Conservation (phyloP, 1,140 invertebrate species). For the Neodiprion virginianus region DNA sequence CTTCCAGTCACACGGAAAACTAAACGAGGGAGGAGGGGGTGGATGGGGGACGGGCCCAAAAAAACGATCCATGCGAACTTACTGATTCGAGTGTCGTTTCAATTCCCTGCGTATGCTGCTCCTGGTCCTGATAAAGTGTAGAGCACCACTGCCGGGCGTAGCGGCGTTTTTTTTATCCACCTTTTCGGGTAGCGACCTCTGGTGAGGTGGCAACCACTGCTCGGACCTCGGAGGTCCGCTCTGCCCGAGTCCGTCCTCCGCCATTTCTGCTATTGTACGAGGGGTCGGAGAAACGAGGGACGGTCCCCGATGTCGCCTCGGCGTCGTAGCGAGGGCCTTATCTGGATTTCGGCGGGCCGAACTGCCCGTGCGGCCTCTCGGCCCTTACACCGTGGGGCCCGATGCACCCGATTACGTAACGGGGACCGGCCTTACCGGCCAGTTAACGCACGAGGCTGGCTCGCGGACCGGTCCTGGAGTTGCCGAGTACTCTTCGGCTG, state of each 20-base stretch:
- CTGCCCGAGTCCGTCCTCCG: slow-evolving; percentile 41
- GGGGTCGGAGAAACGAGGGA: no score
- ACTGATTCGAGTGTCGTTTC: slow-evolving; percentile 52
- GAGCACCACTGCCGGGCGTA: slow-evolving; percentile 43
- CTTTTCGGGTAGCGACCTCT: slow-evolving; percentile 30
- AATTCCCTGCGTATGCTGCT: slow-evolving; percentile 51
- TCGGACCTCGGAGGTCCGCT: slow-evolving; percentile 37
- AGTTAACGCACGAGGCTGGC: no score
- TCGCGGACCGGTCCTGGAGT: slow-evolving; percentile 1
- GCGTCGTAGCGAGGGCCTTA: background rate
- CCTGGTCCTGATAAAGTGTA: slow-evolving; percentile 54
- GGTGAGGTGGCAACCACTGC: slow-evolving; percentile 45
- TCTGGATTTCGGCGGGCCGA: background rate
- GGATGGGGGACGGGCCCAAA: no score
- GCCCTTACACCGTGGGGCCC: background rate
- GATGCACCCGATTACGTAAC: slow-evolving; percentile 6
- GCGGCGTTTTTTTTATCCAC: slow-evolving; percentile 41
- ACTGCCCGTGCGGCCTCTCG: background rate
- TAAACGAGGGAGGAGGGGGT: no score
- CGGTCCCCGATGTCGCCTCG: background rate
- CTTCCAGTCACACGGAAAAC: no score
- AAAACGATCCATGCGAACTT: slow-evolving; percentile 15
- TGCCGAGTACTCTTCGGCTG: background rate
- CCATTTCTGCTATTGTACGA: background rate
- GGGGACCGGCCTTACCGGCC: background rate